phyloP scores from a whole-genome alignment of 2,113 vertebrate species.

The Elanoides forficatus region DNA sequence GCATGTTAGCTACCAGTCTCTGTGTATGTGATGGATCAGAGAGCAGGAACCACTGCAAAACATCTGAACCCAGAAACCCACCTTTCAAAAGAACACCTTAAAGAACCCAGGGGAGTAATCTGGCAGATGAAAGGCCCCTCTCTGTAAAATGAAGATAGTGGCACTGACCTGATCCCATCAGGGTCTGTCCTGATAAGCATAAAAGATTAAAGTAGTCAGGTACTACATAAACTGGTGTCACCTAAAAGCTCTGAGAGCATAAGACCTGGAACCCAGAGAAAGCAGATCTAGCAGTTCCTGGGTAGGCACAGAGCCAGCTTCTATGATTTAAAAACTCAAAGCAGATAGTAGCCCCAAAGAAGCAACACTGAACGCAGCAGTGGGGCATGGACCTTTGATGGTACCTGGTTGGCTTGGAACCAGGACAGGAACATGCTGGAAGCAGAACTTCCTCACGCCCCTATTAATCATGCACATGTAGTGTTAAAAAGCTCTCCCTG shows the following conservation, averaged over 20 bases:
- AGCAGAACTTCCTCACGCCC: not conserved
- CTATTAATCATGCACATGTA: accelerated
- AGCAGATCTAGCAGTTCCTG: not conserved
- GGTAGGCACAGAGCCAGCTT: not conserved
- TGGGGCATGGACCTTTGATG: not conserved
- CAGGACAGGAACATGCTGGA: not conserved
- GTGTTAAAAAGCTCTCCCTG: not conserved
- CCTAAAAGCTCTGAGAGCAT: not conserved
- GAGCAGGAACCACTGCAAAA: not conserved
- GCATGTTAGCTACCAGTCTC: not conserved
- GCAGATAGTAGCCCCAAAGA: not conserved
- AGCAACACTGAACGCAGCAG: not conserved
- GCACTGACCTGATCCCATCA: not conserved
- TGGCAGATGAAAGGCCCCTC: not conserved
- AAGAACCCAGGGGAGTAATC: not conserved
- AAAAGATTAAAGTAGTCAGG: not conserved
- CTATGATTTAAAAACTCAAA: not conserved
- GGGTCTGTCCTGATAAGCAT: not conserved
- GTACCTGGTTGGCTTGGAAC: not conserved
- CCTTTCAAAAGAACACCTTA: not conserved
- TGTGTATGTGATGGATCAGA: not conserved
- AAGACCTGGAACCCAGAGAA: not conserved
- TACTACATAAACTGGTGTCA: not conserved
- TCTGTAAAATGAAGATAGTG: not conserved
- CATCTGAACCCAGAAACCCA: not conserved